Evolutionary conservation across 2,113 vertebrate genomes (phyloP), one percentile per base, ranked within the genome.

Genomic region (Orcinus orca): DNA sequence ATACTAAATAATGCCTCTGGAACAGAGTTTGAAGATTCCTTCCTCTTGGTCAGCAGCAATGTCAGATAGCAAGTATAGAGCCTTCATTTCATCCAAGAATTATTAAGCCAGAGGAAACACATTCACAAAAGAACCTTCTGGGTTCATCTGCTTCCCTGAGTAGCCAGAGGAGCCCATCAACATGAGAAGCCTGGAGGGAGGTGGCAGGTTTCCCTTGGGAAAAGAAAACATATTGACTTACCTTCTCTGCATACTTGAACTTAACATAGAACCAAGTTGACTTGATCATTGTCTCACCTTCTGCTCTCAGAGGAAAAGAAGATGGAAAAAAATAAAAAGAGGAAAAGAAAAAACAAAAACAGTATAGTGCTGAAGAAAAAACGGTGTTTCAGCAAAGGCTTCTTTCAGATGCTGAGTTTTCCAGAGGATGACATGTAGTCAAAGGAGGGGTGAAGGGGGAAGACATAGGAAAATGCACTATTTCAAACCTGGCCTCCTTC

Each of bases 201-300:
- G 4, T 58, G 82, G 5, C 89, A 14, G 23, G 36, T 26, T 82
- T 58, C 92, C 87, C 97, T 53, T 0, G 74, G 92, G 94, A 84
- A 96, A 84, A 93, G 50, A 71, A 94, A 96, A 95, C 0, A 31
- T n/a, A 94, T 44, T 21, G 53, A 98, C 99, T 98, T 99, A 99
- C 99, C 99, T 99, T 99, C 96, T 99, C 99, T 0, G 99, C 99
- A 96, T 99, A 99, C 98, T 99, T 99, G 99, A 99, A 99, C 98
- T 99, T 99, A 98, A 99, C 99, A 97, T 99, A 99, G 98, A 99
- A 99, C 99, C 99, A 99, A 97, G 99, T 99, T 60, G 99, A 99
- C 98, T 99, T 99, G 98, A 99, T 99, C 99, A 99, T 99, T n/a
- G 96, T 99, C 70, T 98, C 97, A 55, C 97, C 96, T 94, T 92